Evolutionary conservation across 2,888 invertebrate species (phyloP), one percentile per base, ranked within the genome.

Genomic region (Sesia apiformis): DNA sequence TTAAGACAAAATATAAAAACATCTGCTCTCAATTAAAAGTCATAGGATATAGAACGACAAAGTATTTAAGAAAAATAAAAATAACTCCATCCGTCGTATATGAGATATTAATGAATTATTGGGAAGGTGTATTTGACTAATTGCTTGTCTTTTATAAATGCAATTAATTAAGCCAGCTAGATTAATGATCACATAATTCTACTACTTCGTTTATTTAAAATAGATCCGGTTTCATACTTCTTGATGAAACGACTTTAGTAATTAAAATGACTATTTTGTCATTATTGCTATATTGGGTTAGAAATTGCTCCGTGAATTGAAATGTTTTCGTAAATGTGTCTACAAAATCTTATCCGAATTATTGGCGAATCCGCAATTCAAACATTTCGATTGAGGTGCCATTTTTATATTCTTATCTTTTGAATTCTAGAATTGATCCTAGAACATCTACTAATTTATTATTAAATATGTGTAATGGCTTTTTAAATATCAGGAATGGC

Each of bases 161-260:
- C 50, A 69, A 70, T 72, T 72, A 71, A 76, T 69, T 69, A 66
- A 49, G 40, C 38, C 55, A 23, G 52, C 49, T 55, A 57, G 58
- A 63, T 61, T 60, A 61, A 64, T 64, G 59, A 57, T 40, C 50
- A 38, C 46, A 46, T 46, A 50, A 38, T 50, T 50, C 5, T 50
- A 50, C 50, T 50, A 50, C 7, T 50, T 7, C 7, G 4, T 38
- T 50, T 38, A 50, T 50, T 50, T 50, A 50, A 5, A 7, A 5
- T 8, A 6, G 50, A 38, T 50, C 50, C 5, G 50, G 50, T 50
- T 50, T 50, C 50, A 50, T 50, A 38, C 7, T 46, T 46, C 7
- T 46, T 46, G 46, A 8, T 46, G n/a, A 46, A 46, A 46, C 23
- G 46, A 46, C 46, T 43, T 43, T 46, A 46, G 7, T 46, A 8